Conservation (phyloP, 2,797 vertebrate species). For the Ficedula albicollis region DNA sequence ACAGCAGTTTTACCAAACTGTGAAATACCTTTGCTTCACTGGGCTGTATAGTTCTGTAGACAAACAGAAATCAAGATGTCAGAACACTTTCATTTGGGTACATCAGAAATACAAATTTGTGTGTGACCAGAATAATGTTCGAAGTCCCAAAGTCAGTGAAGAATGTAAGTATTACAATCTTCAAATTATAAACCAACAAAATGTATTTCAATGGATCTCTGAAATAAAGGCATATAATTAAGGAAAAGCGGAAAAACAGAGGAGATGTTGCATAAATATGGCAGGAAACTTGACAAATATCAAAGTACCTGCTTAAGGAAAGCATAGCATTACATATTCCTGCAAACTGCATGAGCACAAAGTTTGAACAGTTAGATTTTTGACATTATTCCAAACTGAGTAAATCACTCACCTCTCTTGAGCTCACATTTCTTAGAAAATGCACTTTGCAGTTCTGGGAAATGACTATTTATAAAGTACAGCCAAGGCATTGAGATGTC, state of each 20-base stretch:
- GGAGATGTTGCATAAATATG: background rate
- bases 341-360: background rate
- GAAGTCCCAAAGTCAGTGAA: background rate
- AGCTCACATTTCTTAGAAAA: slow-evolving; percentile 16
- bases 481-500: background rate
- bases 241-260: background rate
- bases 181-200: background rate
- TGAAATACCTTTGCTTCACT: background rate
- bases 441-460: background rate
- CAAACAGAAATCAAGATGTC: background rate
- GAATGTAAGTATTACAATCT: background rate
- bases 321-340: background rate
- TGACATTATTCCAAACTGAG: background rate
- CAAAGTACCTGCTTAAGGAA: background rate
- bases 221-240: background rate
- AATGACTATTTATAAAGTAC: slow-evolving; percentile 12
- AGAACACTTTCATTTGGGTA: background rate
- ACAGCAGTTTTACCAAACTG: background rate
- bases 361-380: background rate
- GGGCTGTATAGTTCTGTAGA: background rate
- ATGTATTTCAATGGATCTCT: background rate
- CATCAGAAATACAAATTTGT: background rate
- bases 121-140: background rate
- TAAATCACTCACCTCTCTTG: background rate
- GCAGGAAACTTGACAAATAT: background rate